These are phyloP conservation scores for Ursus arctos DNA, from an alignment of 2,113 vertebrate genomes.

Conservation along the genomic window DNA sequence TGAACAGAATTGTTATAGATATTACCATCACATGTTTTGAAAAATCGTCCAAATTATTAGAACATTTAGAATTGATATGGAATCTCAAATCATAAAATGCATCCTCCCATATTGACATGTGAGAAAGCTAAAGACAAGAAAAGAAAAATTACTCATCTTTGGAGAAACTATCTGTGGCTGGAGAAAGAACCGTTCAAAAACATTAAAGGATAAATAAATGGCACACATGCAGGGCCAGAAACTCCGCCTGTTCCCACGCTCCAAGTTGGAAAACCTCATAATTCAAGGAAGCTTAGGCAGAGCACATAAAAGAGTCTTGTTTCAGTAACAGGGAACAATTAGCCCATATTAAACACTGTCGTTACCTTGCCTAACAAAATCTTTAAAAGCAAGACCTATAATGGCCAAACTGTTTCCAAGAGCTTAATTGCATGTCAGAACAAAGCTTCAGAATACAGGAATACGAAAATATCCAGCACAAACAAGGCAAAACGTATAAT, in stretches of 20 bases:
- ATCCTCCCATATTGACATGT: not conserved
- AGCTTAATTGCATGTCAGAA: not conserved
- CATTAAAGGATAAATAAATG: not conserved
- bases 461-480: not conserved
- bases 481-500: not conserved
- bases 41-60: not conserved
- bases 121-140: not conserved
- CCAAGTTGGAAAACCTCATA: not conserved
- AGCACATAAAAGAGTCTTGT: not conserved
- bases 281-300: not conserved
- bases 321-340: not conserved
- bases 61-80: not conserved
- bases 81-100: not conserved
- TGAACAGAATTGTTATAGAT: not conserved
- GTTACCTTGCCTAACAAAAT: not conserved
- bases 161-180: not conserved
- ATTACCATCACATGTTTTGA: not conserved
- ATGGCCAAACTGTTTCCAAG: not conserved
- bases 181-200: not conserved
- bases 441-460: not conserved
- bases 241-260: fast-evolving
- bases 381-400: not conserved
- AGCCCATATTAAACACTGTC: not conserved
- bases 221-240: too few species aligned
- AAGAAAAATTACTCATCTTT: not conserved